Conservation (phyloP, 2,888 invertebrate species). For the Gonocerus acuteangulatus region DNA sequence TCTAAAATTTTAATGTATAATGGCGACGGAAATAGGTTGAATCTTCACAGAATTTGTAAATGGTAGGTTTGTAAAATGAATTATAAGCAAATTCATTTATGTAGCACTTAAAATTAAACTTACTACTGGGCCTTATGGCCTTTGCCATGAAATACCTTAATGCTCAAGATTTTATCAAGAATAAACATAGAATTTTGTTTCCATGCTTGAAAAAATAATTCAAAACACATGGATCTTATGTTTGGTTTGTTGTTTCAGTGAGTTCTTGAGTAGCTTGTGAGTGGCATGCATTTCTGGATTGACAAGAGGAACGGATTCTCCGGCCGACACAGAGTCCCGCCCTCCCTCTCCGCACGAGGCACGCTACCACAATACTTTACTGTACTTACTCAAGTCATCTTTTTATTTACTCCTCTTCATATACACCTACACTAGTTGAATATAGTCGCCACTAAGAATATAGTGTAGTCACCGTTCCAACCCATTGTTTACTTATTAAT, state of each 20-base stretch:
- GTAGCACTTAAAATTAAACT: no score
- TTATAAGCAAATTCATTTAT: background rate
- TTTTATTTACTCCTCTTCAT: background rate
- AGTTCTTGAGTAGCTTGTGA: background rate
- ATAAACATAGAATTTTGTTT: no score
- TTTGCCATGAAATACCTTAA: no score
- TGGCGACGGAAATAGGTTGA: conserved; percentile 22
- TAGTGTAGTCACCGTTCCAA: no score
- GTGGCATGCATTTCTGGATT: conserved; percentile 76
- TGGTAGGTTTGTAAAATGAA: conserved; percentile 1
- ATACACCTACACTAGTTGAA: no score
- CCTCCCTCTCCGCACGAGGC: conserved; percentile 53
- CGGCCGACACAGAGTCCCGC: conserved; percentile 62
- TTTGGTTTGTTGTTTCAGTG: background rate
- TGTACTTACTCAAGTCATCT: conserved; percentile 29
- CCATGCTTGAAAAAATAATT: no score
- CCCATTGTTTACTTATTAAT: no score
- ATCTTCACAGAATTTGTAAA: conserved; percentile 4
- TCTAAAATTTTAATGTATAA: background rate
- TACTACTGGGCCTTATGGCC: no score
- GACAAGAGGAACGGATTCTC: conserved; percentile 71
- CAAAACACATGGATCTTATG: no score
- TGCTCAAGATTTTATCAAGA: no score
- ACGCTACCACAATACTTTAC: conserved; percentile 38
- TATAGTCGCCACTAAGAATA: no score